phyloP scores from a whole-genome alignment of 2,888 invertebrate species.

The Caenorhabditis angaria region DNA sequence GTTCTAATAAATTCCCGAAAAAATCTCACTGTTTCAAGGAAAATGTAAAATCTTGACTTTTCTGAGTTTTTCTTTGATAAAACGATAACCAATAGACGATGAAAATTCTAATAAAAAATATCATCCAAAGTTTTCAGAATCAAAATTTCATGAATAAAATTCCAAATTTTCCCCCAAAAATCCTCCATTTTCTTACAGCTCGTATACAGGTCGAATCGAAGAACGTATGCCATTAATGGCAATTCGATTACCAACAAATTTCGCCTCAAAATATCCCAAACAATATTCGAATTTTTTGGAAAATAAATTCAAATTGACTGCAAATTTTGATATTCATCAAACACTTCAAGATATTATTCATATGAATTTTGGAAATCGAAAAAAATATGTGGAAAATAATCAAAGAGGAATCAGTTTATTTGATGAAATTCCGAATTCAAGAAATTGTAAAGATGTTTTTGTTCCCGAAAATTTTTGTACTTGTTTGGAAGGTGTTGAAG shows the following conservation, averaged over 20 bases:
- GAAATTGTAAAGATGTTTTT: not conserved
- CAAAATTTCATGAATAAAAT: no score
- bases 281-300: slow-evolving; percentile 18
- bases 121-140: not conserved
- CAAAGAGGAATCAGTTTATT: slow-evolving; percentile 7
- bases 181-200: not conserved
- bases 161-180: no score
- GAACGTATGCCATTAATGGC: slow-evolving; percentile 73
- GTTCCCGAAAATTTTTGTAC: slow-evolving; percentile 62
- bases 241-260: slow-evolving; percentile 70
- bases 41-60: no score
- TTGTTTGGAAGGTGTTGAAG: not conserved
- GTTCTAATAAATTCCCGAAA: no score
- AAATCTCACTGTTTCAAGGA: no score
- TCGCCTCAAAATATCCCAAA: slow-evolving; percentile 49
- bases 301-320: slow-evolving; percentile 45
- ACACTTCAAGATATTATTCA: slow-evolving; percentile 45
- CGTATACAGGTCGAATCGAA: slow-evolving; percentile 64
- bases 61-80: no score
- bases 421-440: not conserved
- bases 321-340: slow-evolving; percentile 73
- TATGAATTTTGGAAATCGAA: slow-evolving; percentile 24
- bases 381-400: not conserved
- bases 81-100: no score
- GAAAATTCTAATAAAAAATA: no score